Conservation (phyloP, 2,888 invertebrate species). For the Strigamia crassipes region DNA sequence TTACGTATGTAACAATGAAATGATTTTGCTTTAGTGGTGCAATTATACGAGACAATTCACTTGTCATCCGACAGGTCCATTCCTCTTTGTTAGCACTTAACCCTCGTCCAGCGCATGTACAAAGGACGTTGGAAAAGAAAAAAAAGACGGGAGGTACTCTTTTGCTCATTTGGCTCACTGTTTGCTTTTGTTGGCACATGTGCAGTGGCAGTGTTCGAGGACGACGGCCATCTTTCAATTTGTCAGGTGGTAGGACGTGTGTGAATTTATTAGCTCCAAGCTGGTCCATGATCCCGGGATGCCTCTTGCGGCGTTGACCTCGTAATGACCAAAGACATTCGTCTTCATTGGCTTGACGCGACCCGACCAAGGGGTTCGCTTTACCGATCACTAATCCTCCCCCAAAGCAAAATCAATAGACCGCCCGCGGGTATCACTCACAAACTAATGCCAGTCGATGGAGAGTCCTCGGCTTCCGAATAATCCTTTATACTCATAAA, state of each 20-base stretch:
- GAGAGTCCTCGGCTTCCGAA: slow-evolving; percentile 12
- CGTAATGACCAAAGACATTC: slow-evolving; percentile 34
- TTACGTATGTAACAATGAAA: slow-evolving; percentile 14
- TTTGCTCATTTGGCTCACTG: slow-evolving; percentile 5
- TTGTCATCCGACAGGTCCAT: slow-evolving; percentile 20
- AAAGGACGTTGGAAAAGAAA: background rate
- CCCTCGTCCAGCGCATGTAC: background rate
- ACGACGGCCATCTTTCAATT: slow-evolving; percentile 34
- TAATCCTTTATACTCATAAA: slow-evolving; percentile 29
- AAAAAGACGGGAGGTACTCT: background rate
- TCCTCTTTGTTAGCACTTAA: slow-evolving; percentile 3
- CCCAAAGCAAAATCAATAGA: slow-evolving; percentile 35
- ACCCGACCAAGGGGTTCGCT: slow-evolving; percentile 25
- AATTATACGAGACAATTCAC: slow-evolving; percentile 18
- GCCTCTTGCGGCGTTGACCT: slow-evolving; percentile 33
- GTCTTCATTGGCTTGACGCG: slow-evolving; percentile 33
- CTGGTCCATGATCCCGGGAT: slow-evolving; percentile 16
- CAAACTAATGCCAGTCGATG: slow-evolving; percentile 34
- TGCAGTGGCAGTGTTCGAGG: background rate
- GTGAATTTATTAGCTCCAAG: slow-evolving; percentile 22
- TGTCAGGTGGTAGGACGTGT: slow-evolving; percentile 20
- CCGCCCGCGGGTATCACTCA: slow-evolving; percentile 19
- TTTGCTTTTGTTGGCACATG: slow-evolving; percentile 24
- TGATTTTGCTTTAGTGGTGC: background rate
- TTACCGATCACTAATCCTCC: slow-evolving; percentile 34